Conservation (phyloP, 2,888 invertebrate species). For the Seira musarum region DNA sequence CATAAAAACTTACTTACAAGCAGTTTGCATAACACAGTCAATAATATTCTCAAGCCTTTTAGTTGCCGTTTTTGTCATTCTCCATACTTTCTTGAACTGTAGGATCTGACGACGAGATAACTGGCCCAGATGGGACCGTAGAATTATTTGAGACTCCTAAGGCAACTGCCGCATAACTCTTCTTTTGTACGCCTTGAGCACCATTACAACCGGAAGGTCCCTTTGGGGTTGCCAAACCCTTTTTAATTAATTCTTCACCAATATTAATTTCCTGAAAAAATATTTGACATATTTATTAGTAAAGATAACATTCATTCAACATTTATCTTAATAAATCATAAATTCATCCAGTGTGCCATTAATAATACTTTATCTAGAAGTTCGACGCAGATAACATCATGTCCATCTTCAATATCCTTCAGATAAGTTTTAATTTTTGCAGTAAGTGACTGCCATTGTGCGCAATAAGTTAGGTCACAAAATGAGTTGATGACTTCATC, state of each 20-base stretch:
- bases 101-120: constrained; percentile 37
- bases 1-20: no score
- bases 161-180: constrained; percentile 61
- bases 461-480: constrained; percentile 72
- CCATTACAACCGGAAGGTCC: constrained; percentile 53
- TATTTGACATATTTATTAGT: not conserved
- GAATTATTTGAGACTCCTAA: constrained; percentile 32
- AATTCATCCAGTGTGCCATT: not conserved
- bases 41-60: constrained; percentile 23
- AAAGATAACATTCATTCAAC: not conserved
- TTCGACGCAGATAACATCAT: constrained; percentile 81
- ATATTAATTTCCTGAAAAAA: constrained; percentile 76
- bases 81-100: constrained; percentile 50
- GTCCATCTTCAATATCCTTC: constrained; percentile 74
- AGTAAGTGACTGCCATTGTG: constrained; percentile 84
- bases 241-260: constrained; percentile 77
- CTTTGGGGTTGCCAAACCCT: constrained; percentile 75
- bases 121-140: constrained; percentile 19
- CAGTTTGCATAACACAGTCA: constrained; percentile 41
- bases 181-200: constrained; percentile 38
- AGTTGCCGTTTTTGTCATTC: constrained; percentile 50
- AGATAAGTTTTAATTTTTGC: constrained; percentile 82
- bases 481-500: constrained; percentile 72
- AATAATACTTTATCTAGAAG: constrained; percentile 77
- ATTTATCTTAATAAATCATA: not conserved